Evolutionary conservation across 2,888 invertebrate genomes (phyloP).

Genomic region (Hypena proboscidalis): DNA sequence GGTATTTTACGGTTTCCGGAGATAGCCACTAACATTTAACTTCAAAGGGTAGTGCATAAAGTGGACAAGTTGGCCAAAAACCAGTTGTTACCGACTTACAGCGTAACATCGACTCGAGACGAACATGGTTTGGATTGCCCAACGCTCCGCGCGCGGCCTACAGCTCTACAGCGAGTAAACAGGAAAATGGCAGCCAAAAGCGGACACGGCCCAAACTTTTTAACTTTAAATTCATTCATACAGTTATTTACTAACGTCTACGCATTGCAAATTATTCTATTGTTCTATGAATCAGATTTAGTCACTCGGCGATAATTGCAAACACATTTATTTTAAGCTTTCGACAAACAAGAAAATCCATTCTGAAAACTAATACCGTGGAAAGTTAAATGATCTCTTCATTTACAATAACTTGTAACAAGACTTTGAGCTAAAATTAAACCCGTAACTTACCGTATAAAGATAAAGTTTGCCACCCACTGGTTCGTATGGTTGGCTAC

Average conservation of each 20-base stretch:
- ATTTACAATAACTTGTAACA: constrained; percentile 25
- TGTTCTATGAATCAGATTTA: not conserved
- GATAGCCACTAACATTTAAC: constrained; percentile 27
- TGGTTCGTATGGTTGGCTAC: constrained; percentile 1
- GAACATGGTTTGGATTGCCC: constrained; percentile 44
- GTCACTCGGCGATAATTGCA: constrained; percentile 1
- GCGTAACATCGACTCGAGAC: constrained; percentile 39
- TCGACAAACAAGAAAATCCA: constrained; percentile 12
- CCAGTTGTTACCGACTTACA: constrained; percentile 40
- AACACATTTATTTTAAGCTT: constrained; percentile 17
- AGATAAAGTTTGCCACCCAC: constrained; percentile 40
- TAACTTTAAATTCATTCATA: constrained; percentile 33
- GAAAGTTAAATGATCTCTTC: constrained; percentile 35
- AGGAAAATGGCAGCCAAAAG: constrained; percentile 49
- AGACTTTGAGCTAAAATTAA: constrained; percentile 39
- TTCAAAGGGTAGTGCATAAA: constrained; percentile 12
- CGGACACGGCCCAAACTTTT: constrained; percentile 32
- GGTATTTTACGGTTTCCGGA: constrained; percentile 62
- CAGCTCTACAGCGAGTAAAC: constrained; percentile 49
- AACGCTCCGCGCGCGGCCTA: constrained; percentile 43
- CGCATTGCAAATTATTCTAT: constrained; percentile 9
- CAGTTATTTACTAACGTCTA: constrained; percentile 9
- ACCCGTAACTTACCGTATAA: constrained; percentile 32
- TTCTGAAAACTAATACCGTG: constrained; percentile 25
- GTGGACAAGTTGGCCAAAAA: constrained; percentile 35